phyloP scores from a whole-genome alignment of 1,140 invertebrate species.

The Glossosoma conforme region DNA sequence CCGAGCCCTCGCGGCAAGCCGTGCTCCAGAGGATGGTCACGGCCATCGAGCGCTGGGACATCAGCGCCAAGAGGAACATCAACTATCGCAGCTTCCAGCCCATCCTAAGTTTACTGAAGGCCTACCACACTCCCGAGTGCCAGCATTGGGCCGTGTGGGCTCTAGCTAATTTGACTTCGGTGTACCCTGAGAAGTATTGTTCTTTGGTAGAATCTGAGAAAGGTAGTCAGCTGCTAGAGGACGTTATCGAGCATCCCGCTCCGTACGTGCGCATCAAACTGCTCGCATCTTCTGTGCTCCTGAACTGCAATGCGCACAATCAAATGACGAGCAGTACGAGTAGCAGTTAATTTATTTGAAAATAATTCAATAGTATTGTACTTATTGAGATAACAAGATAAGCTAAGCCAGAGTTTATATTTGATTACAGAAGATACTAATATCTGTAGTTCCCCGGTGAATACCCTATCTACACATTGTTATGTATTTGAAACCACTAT shows the following conservation, averaged over 20 bases:
- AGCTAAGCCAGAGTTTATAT: too few species aligned
- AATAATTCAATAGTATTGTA: too few species aligned
- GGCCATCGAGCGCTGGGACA: slow-evolving; percentile 85
- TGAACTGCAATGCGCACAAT: too few species aligned
- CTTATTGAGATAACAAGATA: too few species aligned
- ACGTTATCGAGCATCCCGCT: slow-evolving; percentile 57
- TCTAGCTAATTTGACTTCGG: slow-evolving; percentile 88
- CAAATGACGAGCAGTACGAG: too few species aligned
- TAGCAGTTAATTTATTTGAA: too few species aligned
- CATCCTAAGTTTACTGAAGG: slow-evolving; percentile 73
- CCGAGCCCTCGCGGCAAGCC: slow-evolving; percentile 61
- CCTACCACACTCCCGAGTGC: slow-evolving; percentile 82
- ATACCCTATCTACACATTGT: too few species aligned
- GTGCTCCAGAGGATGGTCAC: slow-evolving; percentile 71
- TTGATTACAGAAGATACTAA: too few species aligned
- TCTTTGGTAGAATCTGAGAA: slow-evolving; percentile 78
- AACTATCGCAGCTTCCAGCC: slow-evolving; percentile 96
- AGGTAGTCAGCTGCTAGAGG: slow-evolving; percentile 68
- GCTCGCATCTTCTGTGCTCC: slow-evolving; percentile 61
- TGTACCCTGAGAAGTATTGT: slow-evolving; percentile 91
- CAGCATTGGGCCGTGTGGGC: slow-evolving; percentile 98
- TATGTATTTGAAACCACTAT: too few species aligned
- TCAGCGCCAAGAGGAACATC: slow-evolving; percentile 84
- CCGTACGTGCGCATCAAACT: slow-evolving; percentile 62
- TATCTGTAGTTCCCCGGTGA: too few species aligned